Evolutionary conservation across 2,113 vertebrate genomes (phyloP), one percentile per base, ranked within the genome.

Genomic region (Rissa tridactyla): DNA sequence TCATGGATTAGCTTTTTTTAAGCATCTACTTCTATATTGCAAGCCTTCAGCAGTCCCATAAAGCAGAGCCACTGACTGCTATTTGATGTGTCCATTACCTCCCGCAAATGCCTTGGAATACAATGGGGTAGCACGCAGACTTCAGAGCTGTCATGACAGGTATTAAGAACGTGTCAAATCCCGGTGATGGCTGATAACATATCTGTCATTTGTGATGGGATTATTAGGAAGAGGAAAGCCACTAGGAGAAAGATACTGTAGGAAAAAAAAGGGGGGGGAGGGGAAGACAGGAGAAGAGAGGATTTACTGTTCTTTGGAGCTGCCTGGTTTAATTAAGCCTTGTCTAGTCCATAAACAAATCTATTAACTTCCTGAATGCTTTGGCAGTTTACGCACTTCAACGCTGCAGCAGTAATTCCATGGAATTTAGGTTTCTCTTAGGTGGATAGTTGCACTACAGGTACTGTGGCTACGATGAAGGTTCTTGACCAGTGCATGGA

Each of bases 191-290:
- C 94, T 96, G 95, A 96, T 98, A 97, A 97, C 96, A 95, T 95
- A 97, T 96, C 92, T 96, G 96, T 96, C 97, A 96, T 93, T 94
- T 90, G 75, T 96, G 97, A 96, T 96, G 86, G 86, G 90, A 96
- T 95, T 97, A 96, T 95, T 94, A 95, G 80, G 58, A 92, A 93
- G 87, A 86, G n/a, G 49, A 96, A 90, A 95, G 64, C 78, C 75
- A 95, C 78, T 69, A 95, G 62, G 87, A 95, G 91, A 96, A 95
- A 97, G 94, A 96, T 97, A 95, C 57, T 90, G 73, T 70, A 61
- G 72, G 44, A 65, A 90, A 92, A 75, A 69, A 40, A 27, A 3
- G 8, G 42, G 5, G 5, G 25, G 49, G 49, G n/a, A 13, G 57
- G 57, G 55, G 25, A 72, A 69, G 44, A 73, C 13, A 36, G 65